phyloP scores from a whole-genome alignment of 2,113 vertebrate species.

The Probosciger aterrimus region DNA sequence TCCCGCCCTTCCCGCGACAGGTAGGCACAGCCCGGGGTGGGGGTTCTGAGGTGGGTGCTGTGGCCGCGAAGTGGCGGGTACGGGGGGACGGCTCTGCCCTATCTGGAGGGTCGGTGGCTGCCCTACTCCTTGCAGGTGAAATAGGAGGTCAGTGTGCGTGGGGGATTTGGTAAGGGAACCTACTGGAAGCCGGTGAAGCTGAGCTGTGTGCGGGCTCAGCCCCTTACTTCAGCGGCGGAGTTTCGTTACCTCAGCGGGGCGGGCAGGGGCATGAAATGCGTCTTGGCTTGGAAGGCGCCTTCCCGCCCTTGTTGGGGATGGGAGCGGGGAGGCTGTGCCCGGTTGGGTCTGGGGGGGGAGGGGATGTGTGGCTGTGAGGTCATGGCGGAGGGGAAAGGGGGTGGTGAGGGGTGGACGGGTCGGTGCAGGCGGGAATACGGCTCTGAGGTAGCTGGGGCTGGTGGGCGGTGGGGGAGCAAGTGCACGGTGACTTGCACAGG shows the following conservation, averaged over 20 bases:
- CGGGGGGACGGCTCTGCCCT: not conserved
- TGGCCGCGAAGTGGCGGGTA: too few species aligned
- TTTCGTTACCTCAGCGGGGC: not conserved
- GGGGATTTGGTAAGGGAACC: not conserved
- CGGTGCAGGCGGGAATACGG: not conserved
- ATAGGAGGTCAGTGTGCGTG: not conserved
- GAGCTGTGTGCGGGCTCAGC: not conserved
- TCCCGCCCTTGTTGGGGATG: not conserved
- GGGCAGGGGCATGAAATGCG: not conserved
- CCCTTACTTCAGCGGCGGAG: not conserved
- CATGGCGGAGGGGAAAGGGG: not conserved
- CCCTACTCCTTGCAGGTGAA: not conserved
- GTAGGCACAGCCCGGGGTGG: not conserved
- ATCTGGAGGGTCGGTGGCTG: not conserved
- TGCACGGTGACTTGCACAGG: accelerated
- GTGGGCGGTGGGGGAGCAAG: too few species aligned
- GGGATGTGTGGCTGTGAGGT: accelerated
- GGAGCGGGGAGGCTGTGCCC: not conserved
- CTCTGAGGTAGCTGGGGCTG: accelerated
- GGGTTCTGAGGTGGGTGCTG: not conserved
- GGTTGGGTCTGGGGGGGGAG: not conserved
- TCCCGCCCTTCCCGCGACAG: not conserved
- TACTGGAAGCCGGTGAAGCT: not conserved
- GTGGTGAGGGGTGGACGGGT: not conserved
- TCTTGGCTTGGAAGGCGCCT: not conserved